Evolutionary conservation across 1,140 invertebrate species (phyloP), one percentile per base, ranked within the genome.

Genomic region (Nephotettix cincticeps): DNA sequence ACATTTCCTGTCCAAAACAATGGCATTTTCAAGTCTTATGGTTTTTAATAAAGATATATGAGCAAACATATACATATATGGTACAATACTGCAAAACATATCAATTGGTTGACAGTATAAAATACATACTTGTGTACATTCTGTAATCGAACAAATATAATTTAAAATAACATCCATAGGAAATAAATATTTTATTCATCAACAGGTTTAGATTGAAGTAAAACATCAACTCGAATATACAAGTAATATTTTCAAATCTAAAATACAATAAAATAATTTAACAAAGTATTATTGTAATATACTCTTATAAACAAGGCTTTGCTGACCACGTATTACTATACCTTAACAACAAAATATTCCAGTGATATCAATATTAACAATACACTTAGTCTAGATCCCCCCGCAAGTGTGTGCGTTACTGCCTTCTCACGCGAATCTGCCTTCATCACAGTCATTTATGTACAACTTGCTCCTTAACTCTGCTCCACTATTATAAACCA

Each of bases 291-390:
- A 51, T 51, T 51, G 25, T 21, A 29, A 25, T 21, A 21, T 25
- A 21, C 25, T 13, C 21, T 21, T 27, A 28, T 61, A 61, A 61
- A 61, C 23, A 61, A 61, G 23, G 56, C 9, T 13, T 61, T 11
- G 4, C 4, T 6, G 14, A 61, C 13, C 25, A 11, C 11, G 13
- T 6, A 3, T 61, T 23, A 6, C 47, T 54, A 61, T 27, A 27
- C 23, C 56, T 61, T 61, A 61, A 61, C 56, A 61, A 61, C 56
- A 61, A 28, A 61, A 61, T 61, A 61, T 61, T 61, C 25, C 56
- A 61, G 23, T 61, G 56, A 61, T 61, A 61, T 61, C 56, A 61
- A 29, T 61, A 61, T 27, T 61, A 61, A 61, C 56, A 61, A 29
- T 61, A 61, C 23, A 27, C 25, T 23, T 27, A 61, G 23, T 6